phyloP scores from a whole-genome alignment of 2,113 vertebrate species.

The Atherinomorus stipes region DNA sequence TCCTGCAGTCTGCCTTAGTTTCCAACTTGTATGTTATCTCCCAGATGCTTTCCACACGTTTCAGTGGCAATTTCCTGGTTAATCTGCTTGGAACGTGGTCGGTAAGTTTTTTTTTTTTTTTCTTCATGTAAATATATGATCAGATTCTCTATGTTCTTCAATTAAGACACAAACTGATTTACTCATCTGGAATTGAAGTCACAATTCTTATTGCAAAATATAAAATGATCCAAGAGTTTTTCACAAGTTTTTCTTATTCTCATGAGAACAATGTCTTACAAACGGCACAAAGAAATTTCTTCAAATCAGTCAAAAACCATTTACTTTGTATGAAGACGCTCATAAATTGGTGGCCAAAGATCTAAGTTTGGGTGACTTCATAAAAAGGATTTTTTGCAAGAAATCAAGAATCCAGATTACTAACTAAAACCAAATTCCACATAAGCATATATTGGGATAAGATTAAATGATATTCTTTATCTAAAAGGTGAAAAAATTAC shows the following conservation, averaged over 20 bases:
- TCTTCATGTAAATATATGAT: not conserved
- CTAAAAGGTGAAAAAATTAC: too few relatives aligned
- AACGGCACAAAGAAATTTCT: too few relatives aligned
- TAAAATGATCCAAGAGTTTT: too few relatives aligned
- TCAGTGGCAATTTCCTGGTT: conserved; percentile 97
- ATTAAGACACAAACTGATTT: too few relatives aligned
- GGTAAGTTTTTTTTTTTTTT: conserved; percentile 85
- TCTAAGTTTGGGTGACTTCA: not conserved
- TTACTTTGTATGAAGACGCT: too few relatives aligned
- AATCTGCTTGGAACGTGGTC: conserved; percentile 98
- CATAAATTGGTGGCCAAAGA: too few relatives aligned
- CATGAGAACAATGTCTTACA: too few relatives aligned
- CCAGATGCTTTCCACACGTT: conserved; percentile 98
- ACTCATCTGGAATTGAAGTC: too few relatives aligned
- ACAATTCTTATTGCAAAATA: too few relatives aligned
- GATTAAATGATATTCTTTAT: too few relatives aligned
- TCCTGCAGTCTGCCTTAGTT: conserved; percentile 96
- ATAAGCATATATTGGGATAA: not conserved
- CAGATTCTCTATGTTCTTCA: not conserved
- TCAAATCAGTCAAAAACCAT: too few relatives aligned
- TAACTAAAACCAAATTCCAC: not conserved
- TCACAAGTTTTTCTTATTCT: too few relatives aligned
- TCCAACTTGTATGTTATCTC: conserved; percentile 98
- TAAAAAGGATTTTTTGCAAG: not conserved
- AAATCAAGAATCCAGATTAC: not conserved